phyloP scores from a whole-genome alignment of 2,888 invertebrate species.

The Drosophila mayaguana region DNA sequence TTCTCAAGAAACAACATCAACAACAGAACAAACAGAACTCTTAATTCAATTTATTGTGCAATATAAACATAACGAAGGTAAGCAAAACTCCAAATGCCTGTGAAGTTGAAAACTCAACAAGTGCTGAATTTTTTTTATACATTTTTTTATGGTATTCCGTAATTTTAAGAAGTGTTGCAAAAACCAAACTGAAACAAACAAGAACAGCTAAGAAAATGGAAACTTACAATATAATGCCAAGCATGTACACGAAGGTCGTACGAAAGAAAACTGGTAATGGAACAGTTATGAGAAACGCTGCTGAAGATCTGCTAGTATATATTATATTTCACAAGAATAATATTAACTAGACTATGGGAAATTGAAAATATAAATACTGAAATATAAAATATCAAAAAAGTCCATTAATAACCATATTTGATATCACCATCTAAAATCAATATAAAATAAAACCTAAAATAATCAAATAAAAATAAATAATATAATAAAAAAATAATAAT shows the following conservation, averaged over 20 bases:
- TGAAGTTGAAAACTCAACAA: constrained; percentile 22
- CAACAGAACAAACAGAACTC: constrained; percentile 30
- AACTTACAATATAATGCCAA: neutral
- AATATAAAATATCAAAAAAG: neutral
- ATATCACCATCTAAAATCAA: neutral
- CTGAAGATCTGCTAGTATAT: neutral
- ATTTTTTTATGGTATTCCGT: constrained; percentile 27
- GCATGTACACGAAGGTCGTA: constrained; percentile 3
- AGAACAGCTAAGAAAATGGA: neutral
- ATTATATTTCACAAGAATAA: neutral
- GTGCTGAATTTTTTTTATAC: constrained; percentile 39
- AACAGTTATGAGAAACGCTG: neutral
- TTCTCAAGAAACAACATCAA: constrained; percentile 11
- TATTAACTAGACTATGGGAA: neutral
- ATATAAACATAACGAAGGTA: constrained; percentile 46
- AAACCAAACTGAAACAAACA: neutral
- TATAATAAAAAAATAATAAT: no score
- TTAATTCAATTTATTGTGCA: constrained; percentile 45
- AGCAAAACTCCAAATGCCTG: constrained; percentile 26
- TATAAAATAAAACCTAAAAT: neutral
- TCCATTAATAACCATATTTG: neutral
- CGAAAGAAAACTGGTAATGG: neutral
- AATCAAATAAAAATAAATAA: neutral
- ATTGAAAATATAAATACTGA: neutral
- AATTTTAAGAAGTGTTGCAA: constrained; percentile 31